Base-by-base conservation (phyloP, 30 jellyfish, hydroid and myxozoan genomes). In the Turritopsis dohrnii region DNA sequence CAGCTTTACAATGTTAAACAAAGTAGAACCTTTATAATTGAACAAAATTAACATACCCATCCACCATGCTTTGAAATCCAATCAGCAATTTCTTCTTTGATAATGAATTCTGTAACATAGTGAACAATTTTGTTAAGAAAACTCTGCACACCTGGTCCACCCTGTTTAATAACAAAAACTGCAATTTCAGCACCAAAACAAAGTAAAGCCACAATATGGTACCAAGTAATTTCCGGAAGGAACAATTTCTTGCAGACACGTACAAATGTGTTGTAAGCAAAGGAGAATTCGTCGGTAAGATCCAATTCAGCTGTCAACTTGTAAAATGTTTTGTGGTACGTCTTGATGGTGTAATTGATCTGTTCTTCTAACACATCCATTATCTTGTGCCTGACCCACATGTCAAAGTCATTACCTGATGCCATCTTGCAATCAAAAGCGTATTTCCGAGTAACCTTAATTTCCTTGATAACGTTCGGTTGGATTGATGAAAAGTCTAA, bases 61-160 rank as follows among this genome's bases (percentile, higher is more conserved):
- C 98, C 98, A 31, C 98, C 98, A 16, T 92, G 95, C 9, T 26
- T 72, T 53, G 82, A 72, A 16, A 92, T 92, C 98, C 98, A 92
- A 5, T 72, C 71, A 0, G 88, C 94, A 27, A 92, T 85, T 77
- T 84, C 88, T 82, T 87, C 98, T 29, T 79, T 81, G 20, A 92
- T 24, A 18, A 92, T 80, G 65, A 92, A 92, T 24, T 80, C 88
- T 20, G 85, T 95, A 87, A 92, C 89, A 84, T 81, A 87, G 75
- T 72, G 66, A n/a, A 88, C 91, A 27, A 92, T 88, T 76, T 85
- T 81, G 52, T 75, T 76, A 19, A 92, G 65, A 83, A 92, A 92
- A 18, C 79, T 53, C 22, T 84, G 75, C 27, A 85, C 85, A 20
- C 95, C 96, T n/a, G 75, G 71, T 65, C 86, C 84, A 1, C 90